A percentile compares a stretch with the other conserved stretches of the same genome.
Evolutionary conservation across 35 echinoderm and acorn worm species (phyloP).

Genomic region (Apostichopus parvimensis): DNA sequence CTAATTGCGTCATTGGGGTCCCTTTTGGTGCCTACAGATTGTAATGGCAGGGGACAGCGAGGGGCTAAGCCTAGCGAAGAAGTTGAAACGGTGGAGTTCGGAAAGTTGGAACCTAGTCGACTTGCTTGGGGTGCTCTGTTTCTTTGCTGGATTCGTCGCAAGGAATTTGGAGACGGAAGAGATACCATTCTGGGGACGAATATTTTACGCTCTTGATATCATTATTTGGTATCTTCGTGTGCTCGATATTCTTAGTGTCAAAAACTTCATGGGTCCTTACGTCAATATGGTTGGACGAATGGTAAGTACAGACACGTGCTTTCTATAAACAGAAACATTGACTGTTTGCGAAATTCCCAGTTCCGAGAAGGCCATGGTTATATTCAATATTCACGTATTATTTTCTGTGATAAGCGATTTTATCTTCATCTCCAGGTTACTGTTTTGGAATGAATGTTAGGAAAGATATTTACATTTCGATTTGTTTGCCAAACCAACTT

Average conservation of each 20-base stretch:
- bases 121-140: conserved; percentile 64
- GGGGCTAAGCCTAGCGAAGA: conserved; percentile 52
- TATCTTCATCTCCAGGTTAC: no score
- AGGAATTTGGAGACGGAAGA: background rate
- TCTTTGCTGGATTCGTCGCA: conserved; percentile 40
- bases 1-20: background rate
- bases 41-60: conserved; percentile 74
- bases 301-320: conserved; percentile 42
- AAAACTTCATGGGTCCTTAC: conserved; percentile 80
- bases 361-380: no score
- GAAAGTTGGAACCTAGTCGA: conserved; percentile 89
- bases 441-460: no score
- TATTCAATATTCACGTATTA: no score
- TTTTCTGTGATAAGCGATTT: no score
- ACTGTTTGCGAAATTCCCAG: no score
- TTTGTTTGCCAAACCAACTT: no score
- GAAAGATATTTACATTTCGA: no score
- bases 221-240: conserved; percentile 90
- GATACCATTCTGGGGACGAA: conserved; percentile 29
- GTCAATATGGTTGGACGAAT: conserved; percentile 94
- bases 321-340: no score
- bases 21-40: conserved; percentile 39
- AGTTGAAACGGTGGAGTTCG: conserved; percentile 75
- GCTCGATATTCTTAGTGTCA: conserved; percentile 86
- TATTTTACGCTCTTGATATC: conserved; percentile 73